Conservation (phyloP, 2,113 vertebrate genomes). For the Phylloscopus trochiloides region DNA sequence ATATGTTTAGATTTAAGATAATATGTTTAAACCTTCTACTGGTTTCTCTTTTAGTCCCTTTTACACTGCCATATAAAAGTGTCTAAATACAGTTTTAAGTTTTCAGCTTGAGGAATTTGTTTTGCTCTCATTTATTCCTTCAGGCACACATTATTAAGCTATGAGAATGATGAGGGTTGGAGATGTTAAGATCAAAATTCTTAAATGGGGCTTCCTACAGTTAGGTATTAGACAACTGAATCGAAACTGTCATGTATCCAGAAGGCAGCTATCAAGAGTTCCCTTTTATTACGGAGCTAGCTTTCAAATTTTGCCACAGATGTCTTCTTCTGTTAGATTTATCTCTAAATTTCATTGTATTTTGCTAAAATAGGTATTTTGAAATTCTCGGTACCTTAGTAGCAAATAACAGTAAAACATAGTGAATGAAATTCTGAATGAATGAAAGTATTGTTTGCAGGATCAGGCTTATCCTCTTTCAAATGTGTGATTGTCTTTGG, state of each 20-base stretch:
- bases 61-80: neutral
- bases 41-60: neutral
- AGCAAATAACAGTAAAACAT: neutral
- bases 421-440: neutral
- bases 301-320: neutral
- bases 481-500: neutral
- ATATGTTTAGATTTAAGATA: neutral
- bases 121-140: neutral
- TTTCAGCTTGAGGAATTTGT: neutral
- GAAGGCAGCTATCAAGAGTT: neutral
- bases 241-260: neutral
- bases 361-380: neutral
- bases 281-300: neutral
- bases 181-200: neutral
- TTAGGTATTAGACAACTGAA: neutral
- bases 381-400: neutral
- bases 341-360: neutral
- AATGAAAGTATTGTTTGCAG: neutral
- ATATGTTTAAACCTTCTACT: neutral
- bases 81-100: neutral
- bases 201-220: neutral
- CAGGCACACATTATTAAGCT: neutral
- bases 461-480: neutral
- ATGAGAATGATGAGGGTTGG: neutral
- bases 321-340: neutral